Percentiles rank a stretch among this genome's conserved stretches.
phyloP scores from a whole-genome alignment of 1,140 invertebrate genomes.

The Holcopasites calliopsidis region DNA sequence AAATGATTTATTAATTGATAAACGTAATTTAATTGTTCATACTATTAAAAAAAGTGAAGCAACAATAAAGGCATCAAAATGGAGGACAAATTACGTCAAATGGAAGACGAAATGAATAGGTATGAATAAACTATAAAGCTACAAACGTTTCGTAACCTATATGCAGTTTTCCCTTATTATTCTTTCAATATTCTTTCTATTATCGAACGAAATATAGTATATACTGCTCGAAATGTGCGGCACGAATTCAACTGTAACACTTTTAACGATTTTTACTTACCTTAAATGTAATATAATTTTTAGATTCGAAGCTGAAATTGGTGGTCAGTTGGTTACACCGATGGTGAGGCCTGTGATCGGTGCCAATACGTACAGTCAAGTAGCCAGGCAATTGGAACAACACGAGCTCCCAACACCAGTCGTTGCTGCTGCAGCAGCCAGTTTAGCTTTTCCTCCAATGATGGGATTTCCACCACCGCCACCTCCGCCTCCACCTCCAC shows the following conservation, averaged over 20 bases:
- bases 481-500: conserved; percentile 80
- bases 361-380: conserved; percentile 84
- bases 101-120: conserved; percentile 93
- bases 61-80: conserved; percentile 60
- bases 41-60: conserved; percentile 38
- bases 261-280: conserved; percentile 4
- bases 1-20: not conserved
- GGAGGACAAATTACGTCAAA: conserved; percentile 82
- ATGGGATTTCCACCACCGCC: conserved; percentile 79
- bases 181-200: not conserved
- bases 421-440: conserved; percentile 72
- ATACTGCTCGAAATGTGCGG: not conserved
- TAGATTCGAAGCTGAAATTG: conserved; percentile 93
- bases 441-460: conserved; percentile 70
- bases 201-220: not conserved
- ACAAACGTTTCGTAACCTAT: conserved; percentile 11
- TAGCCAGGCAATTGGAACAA: conserved; percentile 83
- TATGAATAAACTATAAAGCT: conserved; percentile 65
- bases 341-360: conserved; percentile 83
- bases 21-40: conserved; percentile 28
- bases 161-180: not conserved
- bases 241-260: too few species aligned
- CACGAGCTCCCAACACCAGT: conserved; percentile 76
- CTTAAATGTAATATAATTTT: conserved; percentile 32
- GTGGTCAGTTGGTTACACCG: conserved; percentile 81